A percentile compares a stretch with the other conserved stretches of the same genome.
Conservation (phyloP, 2,888 invertebrate genomes). For the Cordylochernes scorpioides region DNA sequence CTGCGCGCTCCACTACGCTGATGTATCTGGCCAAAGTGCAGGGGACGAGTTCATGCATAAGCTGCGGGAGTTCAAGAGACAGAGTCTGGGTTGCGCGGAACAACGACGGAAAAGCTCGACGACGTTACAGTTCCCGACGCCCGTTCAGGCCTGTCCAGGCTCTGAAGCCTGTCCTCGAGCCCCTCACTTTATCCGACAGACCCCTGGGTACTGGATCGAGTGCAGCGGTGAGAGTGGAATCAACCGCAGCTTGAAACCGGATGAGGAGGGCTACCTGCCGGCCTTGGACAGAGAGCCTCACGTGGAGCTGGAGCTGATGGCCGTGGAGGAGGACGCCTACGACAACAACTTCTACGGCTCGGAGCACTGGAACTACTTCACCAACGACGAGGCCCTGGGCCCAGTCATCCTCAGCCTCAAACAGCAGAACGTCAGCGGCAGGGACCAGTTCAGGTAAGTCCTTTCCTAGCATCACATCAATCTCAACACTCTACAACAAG, state of each 20-base stretch:
- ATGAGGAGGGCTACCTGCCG: no score
- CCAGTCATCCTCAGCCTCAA: slow-evolving; percentile 82
- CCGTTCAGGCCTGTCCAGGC: slow-evolving; percentile 52
- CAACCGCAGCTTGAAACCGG: no score
- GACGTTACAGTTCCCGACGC: slow-evolving; percentile 70
- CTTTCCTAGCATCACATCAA: no score
- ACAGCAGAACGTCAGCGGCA: slow-evolving; percentile 62
- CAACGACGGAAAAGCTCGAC: slow-evolving; percentile 75
- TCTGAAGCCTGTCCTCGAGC: slow-evolving; percentile 43
- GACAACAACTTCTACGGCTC: slow-evolving; percentile 78
- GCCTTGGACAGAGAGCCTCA: no score
- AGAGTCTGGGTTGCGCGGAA: slow-evolving; percentile 78
- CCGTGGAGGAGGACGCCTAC: slow-evolving; percentile 79
- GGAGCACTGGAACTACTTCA: slow-evolving; percentile 86
- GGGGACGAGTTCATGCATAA: slow-evolving; percentile 86
- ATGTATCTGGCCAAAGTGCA: slow-evolving; percentile 57
- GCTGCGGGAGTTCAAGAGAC: slow-evolving; percentile 78
- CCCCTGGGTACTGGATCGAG: slow-evolving; percentile 83
- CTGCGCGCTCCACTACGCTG: slow-evolving; percentile 84
- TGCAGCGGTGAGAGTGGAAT: no score
- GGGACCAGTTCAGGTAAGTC: slow-evolving; percentile 65
- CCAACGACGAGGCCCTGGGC: slow-evolving; percentile 73
- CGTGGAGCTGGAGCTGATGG: slow-evolving; percentile 75
- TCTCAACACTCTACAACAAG: no score
- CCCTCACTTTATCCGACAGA: slow-evolving; percentile 66